Percentiles rank a stretch among this genome's conserved stretches.
Evolutionary conservation across 37 sponge, comb jelly and placozoan genomes (phyloP).

Genomic region (Agelas oroides): DNA sequence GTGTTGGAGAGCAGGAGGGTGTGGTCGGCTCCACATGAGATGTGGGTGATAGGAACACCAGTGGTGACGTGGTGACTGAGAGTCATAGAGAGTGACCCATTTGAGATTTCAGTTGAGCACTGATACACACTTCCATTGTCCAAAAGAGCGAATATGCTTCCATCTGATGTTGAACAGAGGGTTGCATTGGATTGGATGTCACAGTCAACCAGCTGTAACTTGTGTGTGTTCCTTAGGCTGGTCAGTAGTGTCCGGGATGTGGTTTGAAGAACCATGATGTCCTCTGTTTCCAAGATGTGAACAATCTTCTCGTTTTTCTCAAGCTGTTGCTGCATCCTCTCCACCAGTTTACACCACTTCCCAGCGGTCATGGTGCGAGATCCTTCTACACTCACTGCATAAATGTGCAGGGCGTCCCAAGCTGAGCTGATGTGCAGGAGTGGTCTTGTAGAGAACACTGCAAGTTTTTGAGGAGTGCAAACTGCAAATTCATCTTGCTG

Average conservation of each 20-base stretch:
- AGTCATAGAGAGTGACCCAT: neutral
- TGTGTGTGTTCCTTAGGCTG: too few species aligned
- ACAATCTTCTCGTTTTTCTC: neutral
- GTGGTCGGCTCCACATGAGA: constrained; percentile 60
- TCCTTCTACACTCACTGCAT: neutral
- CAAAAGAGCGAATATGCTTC: neutral
- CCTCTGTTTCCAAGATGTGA: constrained; percentile 5
- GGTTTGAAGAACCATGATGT: neutral
- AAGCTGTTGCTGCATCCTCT: constrained; percentile 3
- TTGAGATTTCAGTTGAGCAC: neutral
- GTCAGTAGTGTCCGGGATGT: neutral
- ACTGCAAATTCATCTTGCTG: neutral
- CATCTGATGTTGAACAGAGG: neutral
- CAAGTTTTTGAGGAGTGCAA: neutral
- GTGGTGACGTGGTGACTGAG: neutral
- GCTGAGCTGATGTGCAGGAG: constrained; percentile 4
- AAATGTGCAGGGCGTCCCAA: constrained; percentile 18
- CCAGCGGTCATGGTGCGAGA: neutral
- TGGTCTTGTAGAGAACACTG: neutral
- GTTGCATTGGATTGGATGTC: too few species aligned
- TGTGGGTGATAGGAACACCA: constrained; percentile 11
- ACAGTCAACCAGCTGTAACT: too few species aligned
- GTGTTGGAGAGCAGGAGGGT: constrained; percentile 13
- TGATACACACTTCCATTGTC: neutral
- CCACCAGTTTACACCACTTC: constrained; percentile 1